Conservation (phyloP, 2,888 invertebrate genomes). For the Rhaphigaster nebulosa region DNA sequence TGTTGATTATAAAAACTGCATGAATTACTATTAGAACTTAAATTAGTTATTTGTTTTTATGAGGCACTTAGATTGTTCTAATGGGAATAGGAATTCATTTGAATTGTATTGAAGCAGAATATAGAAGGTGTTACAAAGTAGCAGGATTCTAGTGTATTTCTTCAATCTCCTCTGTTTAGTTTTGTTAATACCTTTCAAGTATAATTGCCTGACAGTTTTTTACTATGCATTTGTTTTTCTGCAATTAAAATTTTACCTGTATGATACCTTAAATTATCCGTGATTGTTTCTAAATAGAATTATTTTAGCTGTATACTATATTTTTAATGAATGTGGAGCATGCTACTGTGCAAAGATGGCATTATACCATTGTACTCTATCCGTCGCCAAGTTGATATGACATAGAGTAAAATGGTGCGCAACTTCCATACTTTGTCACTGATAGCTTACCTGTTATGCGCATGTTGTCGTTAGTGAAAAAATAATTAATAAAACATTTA, state of each 20-base stretch:
- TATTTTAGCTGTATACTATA: slow-evolving; percentile 1
- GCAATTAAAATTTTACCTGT: not conserved
- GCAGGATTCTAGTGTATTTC: not conserved
- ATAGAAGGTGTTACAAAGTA: not conserved
- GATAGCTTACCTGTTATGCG: slow-evolving; percentile 60
- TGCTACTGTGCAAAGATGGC: slow-evolving; percentile 55
- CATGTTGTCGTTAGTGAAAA: slow-evolving; percentile 59
- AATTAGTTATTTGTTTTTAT: not conserved
- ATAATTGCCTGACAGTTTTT: not conserved
- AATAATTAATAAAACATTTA: slow-evolving; percentile 33
- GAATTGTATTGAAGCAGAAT: not conserved
- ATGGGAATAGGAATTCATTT: not conserved
- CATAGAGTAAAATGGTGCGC: slow-evolving; percentile 11
- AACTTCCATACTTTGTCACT: slow-evolving; percentile 53
- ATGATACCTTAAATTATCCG: slow-evolving; percentile 10
- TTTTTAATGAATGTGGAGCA: slow-evolving; percentile 52
- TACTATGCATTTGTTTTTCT: not conserved
- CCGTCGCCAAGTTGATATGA: not conserved
- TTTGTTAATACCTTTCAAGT: slow-evolving; percentile 4
- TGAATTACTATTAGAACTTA: not conserved
- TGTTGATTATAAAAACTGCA: not conserved
- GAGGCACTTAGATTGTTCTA: not conserved
- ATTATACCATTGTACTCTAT: slow-evolving; percentile 45
- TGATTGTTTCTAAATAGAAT: slow-evolving; percentile 11
- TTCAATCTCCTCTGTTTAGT: not conserved